Base-by-base conservation (phyloP, 2,888 invertebrate genomes). In the Stenodera caucasica region DNA sequence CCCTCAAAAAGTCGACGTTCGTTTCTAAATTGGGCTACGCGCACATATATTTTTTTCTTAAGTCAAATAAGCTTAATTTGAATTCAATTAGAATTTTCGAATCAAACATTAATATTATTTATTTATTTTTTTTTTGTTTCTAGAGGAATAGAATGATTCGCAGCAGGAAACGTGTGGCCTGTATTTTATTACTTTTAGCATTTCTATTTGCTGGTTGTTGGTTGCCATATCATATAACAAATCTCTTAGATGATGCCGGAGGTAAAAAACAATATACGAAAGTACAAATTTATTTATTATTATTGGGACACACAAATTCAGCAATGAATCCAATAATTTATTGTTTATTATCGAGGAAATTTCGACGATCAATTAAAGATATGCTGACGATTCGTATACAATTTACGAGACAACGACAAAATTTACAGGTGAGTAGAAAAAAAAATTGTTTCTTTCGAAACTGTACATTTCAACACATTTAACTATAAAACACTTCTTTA, bases 291-390 rank as follows among this genome's bases (percentile, higher is more conserved):
- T 91, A 90, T 74, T 85, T 89, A 8, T 80, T 91, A 30, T 81
- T 90, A 2, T 78, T 91, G 78, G 90, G 90, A 49, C 90, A 91
- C 76, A 86, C 87, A 0, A 91, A 91, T 78, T 90, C 90, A 2
- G 90, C 90, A 5, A 84, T 90, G 71, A 91, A 91, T 80, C 91
- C 91, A 0, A 84, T 90, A 53, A 86, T 91, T 11, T 91, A 90
- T 77, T 90, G 90, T 72, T 83, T 89, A 72, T 88, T 90, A 84
- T 90, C 90, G 57, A 82, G 86, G 53, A 89, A 89, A 77, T 90
- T 91, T 77, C 84, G 90, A 56, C 82, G 86, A 40, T 89, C 88
- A 0, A 85, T 89, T 1, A 82, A 82, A 60, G 86, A 87, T 67
- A 80, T 89, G 56, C 84, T 76, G 58, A 70, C 70, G 37, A 67